Percentiles rank a stretch among this genome's conserved stretches.
phyloP scores from a whole-genome alignment of 2,797 vertebrate genomes.

The Sandelia bainsii region DNA sequence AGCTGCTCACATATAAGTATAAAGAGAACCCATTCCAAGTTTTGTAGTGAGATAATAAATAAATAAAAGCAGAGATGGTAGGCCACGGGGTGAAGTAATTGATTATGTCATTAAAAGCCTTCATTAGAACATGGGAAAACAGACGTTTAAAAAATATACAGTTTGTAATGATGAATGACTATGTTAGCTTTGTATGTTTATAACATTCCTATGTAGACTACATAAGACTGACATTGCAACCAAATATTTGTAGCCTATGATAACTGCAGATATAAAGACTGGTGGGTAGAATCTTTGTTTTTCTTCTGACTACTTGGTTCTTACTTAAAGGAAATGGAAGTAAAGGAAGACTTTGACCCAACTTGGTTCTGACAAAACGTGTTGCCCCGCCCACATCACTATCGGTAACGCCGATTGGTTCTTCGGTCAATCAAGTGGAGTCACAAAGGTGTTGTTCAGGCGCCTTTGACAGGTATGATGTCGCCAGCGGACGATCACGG shows the following conservation, averaged over 20 bases:
- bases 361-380: neutral
- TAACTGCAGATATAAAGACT: neutral
- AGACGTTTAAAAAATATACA: neutral
- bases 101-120: neutral
- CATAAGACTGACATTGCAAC: neutral
- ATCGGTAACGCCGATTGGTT: constrained; percentile 51
- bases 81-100: neutral
- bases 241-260: neutral
- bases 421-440: constrained; percentile 70
- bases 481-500: constrained; percentile 51
- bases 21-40: neutral
- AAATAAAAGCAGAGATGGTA: neutral
- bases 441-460: constrained; percentile 70
- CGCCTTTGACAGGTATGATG: constrained; percentile 76
- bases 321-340: neutral
- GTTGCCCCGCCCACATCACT: constrained; percentile 57
- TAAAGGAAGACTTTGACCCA: neutral
- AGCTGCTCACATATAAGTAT: neutral
- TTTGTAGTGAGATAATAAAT: neutral
- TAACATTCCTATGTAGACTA: neutral
- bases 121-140: neutral
- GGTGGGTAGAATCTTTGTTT: neutral
- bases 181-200: neutral
- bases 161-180: neutral
- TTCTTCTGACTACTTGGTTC: neutral